Base-by-base conservation (phyloP, 2,113 vertebrate species). In the Cephalopterus ornatus region DNA sequence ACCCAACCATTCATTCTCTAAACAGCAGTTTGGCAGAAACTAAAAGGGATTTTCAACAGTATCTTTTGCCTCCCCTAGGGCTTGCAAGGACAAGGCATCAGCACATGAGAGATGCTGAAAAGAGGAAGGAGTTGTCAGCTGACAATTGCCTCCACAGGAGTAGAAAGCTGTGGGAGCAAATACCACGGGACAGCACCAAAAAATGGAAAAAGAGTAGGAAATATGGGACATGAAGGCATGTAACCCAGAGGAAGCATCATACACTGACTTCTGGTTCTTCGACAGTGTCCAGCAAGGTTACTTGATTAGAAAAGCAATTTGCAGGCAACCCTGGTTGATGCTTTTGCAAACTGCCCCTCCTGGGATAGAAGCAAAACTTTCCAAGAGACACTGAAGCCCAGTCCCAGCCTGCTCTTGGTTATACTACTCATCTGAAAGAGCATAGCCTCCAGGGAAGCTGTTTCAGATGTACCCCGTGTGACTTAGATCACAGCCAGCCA, bases 281-380 rank as follows among this genome's bases (percentile, higher is more conserved):
- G 47, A 41, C 0, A 0, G 61, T 14, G 39, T 50, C 78, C 62
- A 28, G 24, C 65, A 27, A 27, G 28, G 39, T 49, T 70, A 71
- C 41, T 61, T 77, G 73, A 83, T 82, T 93, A 96, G 83, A 91
- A 94, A 90, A 93, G 63, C 63, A 92, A 55, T 55, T 65, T 46
- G 44, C 55, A 80, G 39, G 46, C 52, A 66, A 74, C 32, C 6
- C 37, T 53, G n/a, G n/a, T 8, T 42, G 89, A 83, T 73, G 32
- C 16, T 75, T 94, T 88, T 81, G 68, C 42, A 63, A 81, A 85
- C 67, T 18, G 14, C 12, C 32, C 11, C 56, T 92, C 73, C 70
- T 50, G 77, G 74, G 80, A 68, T 10, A 88, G 52, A 80, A 28
- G 14, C 12, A 92, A 93, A 89, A 35, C 55, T 83, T 95, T 95